A percentile compares a stretch with the other conserved stretches of the same genome.
These are phyloP conservation scores for Lates calcarifer DNA, from an alignment of 2,113 vertebrate genomes.

Conservation along the genomic window DNA sequence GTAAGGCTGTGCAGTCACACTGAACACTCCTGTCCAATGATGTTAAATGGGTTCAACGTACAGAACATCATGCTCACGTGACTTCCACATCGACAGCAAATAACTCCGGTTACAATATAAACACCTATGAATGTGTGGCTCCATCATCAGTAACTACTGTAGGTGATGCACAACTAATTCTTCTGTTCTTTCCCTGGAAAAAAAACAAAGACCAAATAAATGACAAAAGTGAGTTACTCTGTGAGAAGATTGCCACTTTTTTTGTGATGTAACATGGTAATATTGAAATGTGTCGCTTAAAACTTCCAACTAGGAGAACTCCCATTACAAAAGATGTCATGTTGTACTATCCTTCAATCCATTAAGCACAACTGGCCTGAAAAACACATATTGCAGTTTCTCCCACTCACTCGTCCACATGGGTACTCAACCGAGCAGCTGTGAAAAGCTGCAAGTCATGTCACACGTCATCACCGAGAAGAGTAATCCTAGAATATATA, in stretches of 20 bases:
- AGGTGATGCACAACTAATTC: conserved; percentile 19
- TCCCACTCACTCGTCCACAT: conserved; percentile 17
- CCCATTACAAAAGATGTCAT: conserved; percentile 27
- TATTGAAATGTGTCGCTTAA: conserved; percentile 9
- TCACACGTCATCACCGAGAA: conserved; percentile 26
- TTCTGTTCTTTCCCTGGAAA: conserved; percentile 12
- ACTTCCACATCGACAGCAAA: conserved; percentile 48
- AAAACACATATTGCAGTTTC: conserved; percentile 26
- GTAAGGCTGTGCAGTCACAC: conserved; percentile 62
- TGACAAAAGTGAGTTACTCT: conserved; percentile 23
- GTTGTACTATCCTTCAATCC: conserved; percentile 24
- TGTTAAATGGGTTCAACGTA: conserved; percentile 32
- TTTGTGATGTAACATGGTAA: conserved; percentile 14
- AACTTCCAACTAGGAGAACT: conserved; percentile 9
- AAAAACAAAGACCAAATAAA: conserved; percentile 11
- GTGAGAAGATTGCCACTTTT: conserved; percentile 64
- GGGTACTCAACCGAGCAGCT: conserved; percentile 17
- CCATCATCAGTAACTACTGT: conserved; percentile 24
- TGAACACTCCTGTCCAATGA: conserved; percentile 29
- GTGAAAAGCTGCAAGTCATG: conserved; percentile 18
- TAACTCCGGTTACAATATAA: conserved; percentile 51
- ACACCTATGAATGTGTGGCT: conserved; percentile 47
- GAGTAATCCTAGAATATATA: conserved; percentile 32
- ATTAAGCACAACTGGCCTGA: conserved; percentile 27
- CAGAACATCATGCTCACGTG: conserved; percentile 33